Evolutionary conservation across 2,888 invertebrate genomes (phyloP).

Genomic region (Morpho helenor): DNA sequence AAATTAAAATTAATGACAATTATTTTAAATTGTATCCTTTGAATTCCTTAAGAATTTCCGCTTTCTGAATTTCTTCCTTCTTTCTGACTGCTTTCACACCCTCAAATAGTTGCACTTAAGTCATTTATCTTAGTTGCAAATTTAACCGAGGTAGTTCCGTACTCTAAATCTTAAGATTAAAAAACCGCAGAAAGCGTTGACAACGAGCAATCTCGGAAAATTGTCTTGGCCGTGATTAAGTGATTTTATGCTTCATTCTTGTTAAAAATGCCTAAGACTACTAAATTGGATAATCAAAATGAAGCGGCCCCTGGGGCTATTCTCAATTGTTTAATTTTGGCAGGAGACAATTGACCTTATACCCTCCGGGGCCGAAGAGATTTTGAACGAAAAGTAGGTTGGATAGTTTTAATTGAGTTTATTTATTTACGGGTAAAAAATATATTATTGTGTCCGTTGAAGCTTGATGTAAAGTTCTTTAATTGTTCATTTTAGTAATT

Average conservation of each 20-base stretch:
- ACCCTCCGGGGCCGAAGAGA: background rate
- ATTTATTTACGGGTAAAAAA: too few relatives aligned
- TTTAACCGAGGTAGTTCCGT: background rate
- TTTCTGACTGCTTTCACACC: too few relatives aligned
- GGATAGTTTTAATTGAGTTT: background rate
- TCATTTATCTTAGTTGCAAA: slow-evolving; percentile 4
- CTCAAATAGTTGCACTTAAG: background rate
- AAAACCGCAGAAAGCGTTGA: slow-evolving; percentile 8
- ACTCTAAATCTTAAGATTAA: slow-evolving; percentile 3
- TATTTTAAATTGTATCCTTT: too few relatives aligned
- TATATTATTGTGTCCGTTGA: too few relatives aligned
- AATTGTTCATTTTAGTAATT: too few relatives aligned
- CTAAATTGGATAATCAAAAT: slow-evolving; percentile 12
- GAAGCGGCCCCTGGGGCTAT: slow-evolving; percentile 15
- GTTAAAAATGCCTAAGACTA: slow-evolving; percentile 14
- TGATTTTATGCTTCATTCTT: slow-evolving; percentile 7
- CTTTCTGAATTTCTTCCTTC: too few relatives aligned
- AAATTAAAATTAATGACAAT: too few relatives aligned
- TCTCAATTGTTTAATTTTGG: slow-evolving; percentile 1
- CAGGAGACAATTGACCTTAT: background rate
- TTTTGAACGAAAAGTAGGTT: background rate
- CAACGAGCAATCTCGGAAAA: slow-evolving; percentile 13
- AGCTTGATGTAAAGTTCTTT: too few relatives aligned
- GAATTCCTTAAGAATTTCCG: too few relatives aligned
- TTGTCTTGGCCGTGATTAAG: slow-evolving; percentile 14